Evolutionary conservation across 2,888 invertebrate species (phyloP).

Genomic region (Rhagium mordax): DNA sequence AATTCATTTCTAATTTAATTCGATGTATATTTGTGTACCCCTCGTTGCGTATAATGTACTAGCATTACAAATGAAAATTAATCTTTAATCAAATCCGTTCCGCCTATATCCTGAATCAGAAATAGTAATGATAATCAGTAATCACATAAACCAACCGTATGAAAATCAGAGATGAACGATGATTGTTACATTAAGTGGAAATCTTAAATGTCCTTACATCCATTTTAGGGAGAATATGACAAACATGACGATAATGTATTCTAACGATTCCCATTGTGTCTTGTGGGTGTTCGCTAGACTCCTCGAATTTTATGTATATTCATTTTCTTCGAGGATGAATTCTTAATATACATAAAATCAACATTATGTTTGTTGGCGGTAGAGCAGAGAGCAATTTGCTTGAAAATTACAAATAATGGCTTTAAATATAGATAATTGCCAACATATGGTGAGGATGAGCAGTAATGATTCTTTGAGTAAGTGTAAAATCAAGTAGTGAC

Average conservation of each 20-base stretch:
- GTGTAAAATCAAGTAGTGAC: background rate
- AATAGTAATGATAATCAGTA: background rate
- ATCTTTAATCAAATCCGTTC: background rate
- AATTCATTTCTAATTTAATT: background rate
- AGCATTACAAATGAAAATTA: background rate
- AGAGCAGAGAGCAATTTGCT: background rate
- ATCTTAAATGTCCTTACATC: slow-evolving; percentile 24
- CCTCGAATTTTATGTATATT: background rate
- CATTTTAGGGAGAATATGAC: slow-evolving; percentile 34
- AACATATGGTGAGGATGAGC: background rate
- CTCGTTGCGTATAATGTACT: background rate
- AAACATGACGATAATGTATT: slow-evolving; percentile 33
- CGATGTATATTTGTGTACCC: background rate
- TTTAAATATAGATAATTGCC: background rate
- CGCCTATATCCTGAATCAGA: slow-evolving; percentile 4
- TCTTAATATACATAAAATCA: background rate
- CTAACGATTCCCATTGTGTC: slow-evolving; percentile 36
- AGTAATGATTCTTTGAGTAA: background rate
- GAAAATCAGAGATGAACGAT: slow-evolving; percentile 36
- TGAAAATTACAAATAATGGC: background rate
- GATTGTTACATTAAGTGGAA: slow-evolving; percentile 35
- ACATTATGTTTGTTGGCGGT: background rate
- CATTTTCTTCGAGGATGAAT: background rate
- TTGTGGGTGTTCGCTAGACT: slow-evolving; percentile 4
- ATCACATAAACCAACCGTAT: background rate